Conservation (phyloP, 2,888 invertebrate species). For the Gastrophysa polygoni region DNA sequence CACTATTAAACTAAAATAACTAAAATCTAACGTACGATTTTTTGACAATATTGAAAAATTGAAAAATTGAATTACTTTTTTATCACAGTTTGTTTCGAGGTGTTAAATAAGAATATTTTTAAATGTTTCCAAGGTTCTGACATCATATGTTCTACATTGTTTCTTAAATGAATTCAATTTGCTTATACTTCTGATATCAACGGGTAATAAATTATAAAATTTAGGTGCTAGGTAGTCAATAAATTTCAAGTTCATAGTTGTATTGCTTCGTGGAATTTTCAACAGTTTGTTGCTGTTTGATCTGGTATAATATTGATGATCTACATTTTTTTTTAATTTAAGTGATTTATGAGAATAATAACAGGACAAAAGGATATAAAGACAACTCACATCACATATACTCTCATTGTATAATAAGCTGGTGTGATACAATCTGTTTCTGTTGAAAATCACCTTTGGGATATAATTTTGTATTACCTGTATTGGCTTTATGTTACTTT, state of each 20-base stretch:
- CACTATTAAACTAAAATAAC: no score
- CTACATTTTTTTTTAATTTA: not conserved
- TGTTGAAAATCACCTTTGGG: not conserved
- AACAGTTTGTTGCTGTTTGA: not conserved
- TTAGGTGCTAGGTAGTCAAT: not conserved
- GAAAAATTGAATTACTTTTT: no score
- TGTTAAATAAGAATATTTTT: no score
- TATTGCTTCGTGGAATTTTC: not conserved
- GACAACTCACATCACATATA: not conserved
- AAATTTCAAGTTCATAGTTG: not conserved
- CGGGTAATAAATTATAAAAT: not conserved
- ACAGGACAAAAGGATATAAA: not conserved
- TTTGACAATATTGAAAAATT: no score
- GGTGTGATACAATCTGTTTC: not conserved
- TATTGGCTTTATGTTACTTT: not conserved
- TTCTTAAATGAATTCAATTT: no score
- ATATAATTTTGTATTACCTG: not conserved
- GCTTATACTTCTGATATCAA: no score
- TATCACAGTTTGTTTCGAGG: no score
- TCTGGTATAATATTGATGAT: not conserved
- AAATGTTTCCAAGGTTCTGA: no score
- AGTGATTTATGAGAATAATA: not conserved
- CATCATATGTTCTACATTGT: no score
- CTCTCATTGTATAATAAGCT: not conserved
- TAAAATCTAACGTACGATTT: no score